These are phyloP conservation scores for Hyla sarda DNA, from an alignment of 2,113 vertebrate genomes.

Conservation along the genomic window DNA sequence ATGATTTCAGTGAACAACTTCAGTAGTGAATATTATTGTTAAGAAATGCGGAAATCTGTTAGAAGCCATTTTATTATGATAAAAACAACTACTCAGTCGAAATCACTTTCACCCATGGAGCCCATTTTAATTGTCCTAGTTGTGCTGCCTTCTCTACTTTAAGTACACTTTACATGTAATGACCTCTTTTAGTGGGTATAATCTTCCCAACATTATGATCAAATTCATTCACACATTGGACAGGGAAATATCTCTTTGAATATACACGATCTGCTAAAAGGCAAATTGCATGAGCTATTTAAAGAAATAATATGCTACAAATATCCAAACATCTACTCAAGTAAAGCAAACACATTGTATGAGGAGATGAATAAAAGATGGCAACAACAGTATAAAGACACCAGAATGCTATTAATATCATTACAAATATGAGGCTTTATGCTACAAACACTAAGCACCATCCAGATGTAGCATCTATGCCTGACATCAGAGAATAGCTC, in stretches of 20 bases:
- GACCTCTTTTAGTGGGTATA: constrained; percentile 63
- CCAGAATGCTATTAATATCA: constrained; percentile 43
- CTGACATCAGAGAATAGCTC: constrained; percentile 33
- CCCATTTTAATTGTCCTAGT: constrained; percentile 29
- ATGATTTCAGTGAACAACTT: not conserved
- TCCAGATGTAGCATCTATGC: not conserved
- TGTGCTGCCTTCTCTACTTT: constrained; percentile 63
- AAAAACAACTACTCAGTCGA: constrained; percentile 14
- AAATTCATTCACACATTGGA: constrained; percentile 67
- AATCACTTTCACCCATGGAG: not conserved
- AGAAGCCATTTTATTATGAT: not conserved
- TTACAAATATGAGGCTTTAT: constrained; percentile 40
- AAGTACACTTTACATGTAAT: constrained; percentile 62
- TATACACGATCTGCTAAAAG: constrained; percentile 63
- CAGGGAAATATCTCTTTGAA: constrained; percentile 60
- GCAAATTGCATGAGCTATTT: constrained; percentile 65
- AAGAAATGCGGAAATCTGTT: not conserved
- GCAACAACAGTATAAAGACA: constrained; percentile 32
- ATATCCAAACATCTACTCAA: constrained; percentile 65
- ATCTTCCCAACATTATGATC: constrained; percentile 63
- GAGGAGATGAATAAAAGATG: constrained; percentile 52
- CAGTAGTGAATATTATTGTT: not conserved
- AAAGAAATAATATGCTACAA: constrained; percentile 68
- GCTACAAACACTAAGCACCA: not conserved
- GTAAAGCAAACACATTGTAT: constrained; percentile 60